Evolutionary conservation across 2,888 invertebrate species (phyloP).

Genomic region (Charanyca ferruginea): DNA sequence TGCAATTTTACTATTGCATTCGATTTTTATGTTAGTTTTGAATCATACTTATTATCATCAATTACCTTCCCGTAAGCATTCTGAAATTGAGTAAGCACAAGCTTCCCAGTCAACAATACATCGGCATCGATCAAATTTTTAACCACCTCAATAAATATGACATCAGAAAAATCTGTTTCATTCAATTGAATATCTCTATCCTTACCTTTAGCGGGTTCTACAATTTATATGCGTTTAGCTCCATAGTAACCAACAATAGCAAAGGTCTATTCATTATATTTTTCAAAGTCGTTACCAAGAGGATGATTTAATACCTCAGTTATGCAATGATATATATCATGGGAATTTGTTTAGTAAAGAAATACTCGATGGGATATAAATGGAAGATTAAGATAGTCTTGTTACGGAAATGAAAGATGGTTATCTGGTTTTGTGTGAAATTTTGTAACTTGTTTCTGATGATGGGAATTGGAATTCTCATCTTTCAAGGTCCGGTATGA

Average conservation of each 20-base stretch:
- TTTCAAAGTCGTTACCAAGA: conserved; percentile 71
- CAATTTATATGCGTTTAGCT: conserved; percentile 64
- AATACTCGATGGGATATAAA: conserved; percentile 73
- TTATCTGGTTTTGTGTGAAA: conserved; percentile 64
- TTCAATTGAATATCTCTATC: conserved; percentile 34
- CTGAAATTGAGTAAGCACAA: neutral
- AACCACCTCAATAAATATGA: conserved; percentile 11
- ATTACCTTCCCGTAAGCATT: neutral
- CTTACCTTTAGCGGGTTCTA: conserved; percentile 23
- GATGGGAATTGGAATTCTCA: conserved; percentile 48
- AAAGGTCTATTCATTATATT: conserved; percentile 74
- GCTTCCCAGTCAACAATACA: neutral
- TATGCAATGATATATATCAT: conserved; percentile 78
- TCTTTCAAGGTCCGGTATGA: conserved; percentile 17
- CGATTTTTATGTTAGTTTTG: no score
- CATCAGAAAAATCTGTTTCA: neutral
- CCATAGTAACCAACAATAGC: conserved; percentile 68
- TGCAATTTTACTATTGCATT: neutral
- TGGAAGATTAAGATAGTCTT: conserved; percentile 80
- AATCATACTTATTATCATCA: no score
- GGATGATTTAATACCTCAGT: conserved; percentile 68
- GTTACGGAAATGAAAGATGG: conserved; percentile 70
- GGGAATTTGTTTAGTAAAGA: conserved; percentile 68
- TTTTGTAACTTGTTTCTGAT: conserved; percentile 56
- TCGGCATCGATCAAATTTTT: conserved; percentile 9